phyloP scores from a whole-genome alignment of 2,797 vertebrate genomes.

The Merluccius polli region DNA sequence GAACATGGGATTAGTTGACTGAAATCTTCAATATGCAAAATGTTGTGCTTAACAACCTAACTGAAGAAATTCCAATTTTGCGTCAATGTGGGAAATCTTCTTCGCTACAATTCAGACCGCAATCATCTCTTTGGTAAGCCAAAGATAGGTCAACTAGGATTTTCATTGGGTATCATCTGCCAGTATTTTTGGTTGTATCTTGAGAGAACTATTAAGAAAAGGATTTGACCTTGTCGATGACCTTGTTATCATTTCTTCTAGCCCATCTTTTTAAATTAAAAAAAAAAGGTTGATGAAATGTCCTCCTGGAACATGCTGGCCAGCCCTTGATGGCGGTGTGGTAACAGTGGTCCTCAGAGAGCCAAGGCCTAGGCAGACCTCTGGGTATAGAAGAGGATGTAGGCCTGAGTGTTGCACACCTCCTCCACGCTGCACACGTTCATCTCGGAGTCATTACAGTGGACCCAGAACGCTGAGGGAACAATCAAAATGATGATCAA shows the following conservation, averaged over 20 bases:
- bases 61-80: not conserved
- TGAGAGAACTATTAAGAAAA: not conserved
- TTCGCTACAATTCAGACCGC: not conserved
- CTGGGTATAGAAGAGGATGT: constrained; percentile 99
- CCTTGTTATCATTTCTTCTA: not conserved
- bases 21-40: not conserved
- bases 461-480: constrained; percentile 94
- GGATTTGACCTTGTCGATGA: not conserved
- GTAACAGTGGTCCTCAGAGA: constrained; percentile 65
- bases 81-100: not conserved
- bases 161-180: not conserved
- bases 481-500: not conserved
- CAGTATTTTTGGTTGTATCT: not conserved
- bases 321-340: constrained; percentile 58
- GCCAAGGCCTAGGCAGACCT: constrained; percentile 83
- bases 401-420: constrained; percentile 99
- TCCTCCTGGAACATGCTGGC: not conserved
- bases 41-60: not conserved
- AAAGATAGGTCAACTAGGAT: not conserved
- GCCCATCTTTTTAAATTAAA: not conserved
- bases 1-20: too few species aligned
- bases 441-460: constrained; percentile 99
- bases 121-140: not conserved
- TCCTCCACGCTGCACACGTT: constrained; percentile 99
- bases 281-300: constrained; percentile 27